Evolutionary conservation across 2,888 invertebrate species (phyloP), one percentile per base, ranked within the genome.

Genomic region (Spialia ferax): DNA sequence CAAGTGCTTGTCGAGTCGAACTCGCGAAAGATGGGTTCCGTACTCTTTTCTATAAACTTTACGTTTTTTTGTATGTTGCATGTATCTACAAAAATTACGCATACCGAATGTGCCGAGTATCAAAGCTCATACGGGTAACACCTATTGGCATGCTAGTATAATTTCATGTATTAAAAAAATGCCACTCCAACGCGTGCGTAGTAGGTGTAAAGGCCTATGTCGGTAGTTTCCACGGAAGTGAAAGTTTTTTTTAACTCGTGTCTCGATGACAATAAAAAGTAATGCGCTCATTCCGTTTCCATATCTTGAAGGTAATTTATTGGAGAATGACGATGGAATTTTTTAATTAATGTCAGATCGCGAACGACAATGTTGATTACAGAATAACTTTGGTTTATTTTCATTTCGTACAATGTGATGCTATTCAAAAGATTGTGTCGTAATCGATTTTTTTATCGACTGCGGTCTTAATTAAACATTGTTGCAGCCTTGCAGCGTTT

Each of bases 341-440:
- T 64, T 64, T 64, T 64, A 64, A 64, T 64, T 64, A 64, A 64
- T 59, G 59, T 59, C 35, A 59, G 59, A 50, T 65, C 59, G 57
- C 65, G 65, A 65, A 65, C 42, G 59, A 65, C 65, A 64, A 50
- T 59, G 65, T 52, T 50, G 50, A 50, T 59, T 59, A 52, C 59
- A 38, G 50, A 65, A 52, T 59, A 52, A 59, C 13, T 52, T 38
- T 20, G 59, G 38, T 65, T 59, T 59, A 52, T 65, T 59, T 52
- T 59, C 38, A 52, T 52, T 42, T 26, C 18, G 15, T 52, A 38
- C 65, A 52, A 65, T 59, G 59, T 65, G 65, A 65, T 65, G 52
- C 50, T 59, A 65, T 59, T 59, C 59, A 13, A 26, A 59, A 59
- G 56, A 56, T 56, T n/a, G 38, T 52, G 59, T 59, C n/a, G 50